These are phyloP conservation scores for Cichlasoma orientale DNA, from an alignment of 2,797 vertebrate genomes.

Conservation along the genomic window DNA sequence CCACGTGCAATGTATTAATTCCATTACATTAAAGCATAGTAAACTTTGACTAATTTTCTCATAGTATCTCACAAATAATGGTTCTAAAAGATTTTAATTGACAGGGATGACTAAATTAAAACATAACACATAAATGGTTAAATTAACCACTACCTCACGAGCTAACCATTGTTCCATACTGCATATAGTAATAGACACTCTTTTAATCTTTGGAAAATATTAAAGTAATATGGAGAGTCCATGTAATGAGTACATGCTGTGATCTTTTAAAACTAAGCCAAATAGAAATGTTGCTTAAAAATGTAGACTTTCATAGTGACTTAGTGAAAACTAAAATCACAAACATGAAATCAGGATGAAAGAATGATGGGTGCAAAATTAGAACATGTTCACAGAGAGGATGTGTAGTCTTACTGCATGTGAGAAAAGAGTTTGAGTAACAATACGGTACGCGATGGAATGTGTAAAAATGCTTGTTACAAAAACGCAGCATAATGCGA, in stretches of 20 bases:
- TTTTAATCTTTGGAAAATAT: neutral
- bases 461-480: neutral
- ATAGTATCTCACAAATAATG: neutral
- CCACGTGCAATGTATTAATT: neutral
- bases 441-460: slow-evolving; percentile 4
- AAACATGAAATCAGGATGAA: slow-evolving; percentile 4
- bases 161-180: neutral
- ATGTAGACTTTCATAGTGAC: neutral
- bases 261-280: neutral
- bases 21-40: neutral
- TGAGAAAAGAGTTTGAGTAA: neutral
- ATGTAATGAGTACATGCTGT: neutral
- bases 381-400: neutral
- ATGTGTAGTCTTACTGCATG: neutral
- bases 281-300: neutral
- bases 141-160: neutral
- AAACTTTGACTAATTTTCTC: neutral
- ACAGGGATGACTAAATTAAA: neutral
- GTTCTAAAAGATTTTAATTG: slow-evolving; percentile 1
- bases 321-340: neutral
- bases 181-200: neutral
- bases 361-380: neutral
- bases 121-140: neutral
- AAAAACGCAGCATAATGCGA: neutral
- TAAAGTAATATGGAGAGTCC: neutral